A percentile compares a stretch with the other conserved stretches of the same genome.
Conservation (phyloP, 2,797 vertebrate species). For the Chlorospingus semifuscus region DNA sequence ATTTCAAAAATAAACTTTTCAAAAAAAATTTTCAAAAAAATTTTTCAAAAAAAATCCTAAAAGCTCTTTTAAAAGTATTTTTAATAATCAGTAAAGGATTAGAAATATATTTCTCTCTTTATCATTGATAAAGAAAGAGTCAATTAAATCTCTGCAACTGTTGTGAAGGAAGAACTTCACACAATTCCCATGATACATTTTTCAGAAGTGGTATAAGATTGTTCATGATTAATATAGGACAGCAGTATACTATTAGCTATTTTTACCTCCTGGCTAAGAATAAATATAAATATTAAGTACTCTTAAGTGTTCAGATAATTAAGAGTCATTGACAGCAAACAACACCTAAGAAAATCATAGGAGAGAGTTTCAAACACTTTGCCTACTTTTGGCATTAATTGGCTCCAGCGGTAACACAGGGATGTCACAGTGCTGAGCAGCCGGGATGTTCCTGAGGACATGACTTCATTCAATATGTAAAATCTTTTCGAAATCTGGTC, state of each 20-base stretch:
- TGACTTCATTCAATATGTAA: neutral
- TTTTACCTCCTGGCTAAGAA: neutral
- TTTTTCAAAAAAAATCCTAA: too few species aligned
- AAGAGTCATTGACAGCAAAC: neutral
- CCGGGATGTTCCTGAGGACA: neutral
- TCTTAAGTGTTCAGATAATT: neutral
- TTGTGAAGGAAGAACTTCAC: neutral
- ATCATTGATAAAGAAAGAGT: neutral
- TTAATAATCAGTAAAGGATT: neutral
- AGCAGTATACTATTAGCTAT: neutral
- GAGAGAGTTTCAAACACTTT: neutral
- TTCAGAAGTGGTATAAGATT: neutral
- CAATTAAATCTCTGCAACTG: neutral
- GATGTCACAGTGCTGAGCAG: neutral
- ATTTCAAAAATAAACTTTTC: neutral
- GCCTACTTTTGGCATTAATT: neutral
- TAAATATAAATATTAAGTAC: neutral
- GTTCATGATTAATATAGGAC: neutral
- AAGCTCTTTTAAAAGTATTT: neutral
- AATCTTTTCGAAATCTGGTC: neutral
- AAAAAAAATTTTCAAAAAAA: too few species aligned
- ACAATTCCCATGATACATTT: neutral
- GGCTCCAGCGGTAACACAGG: neutral
- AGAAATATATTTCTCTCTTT: neutral
- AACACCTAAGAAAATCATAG: neutral